phyloP scores from a whole-genome alignment of 1,140 invertebrate genomes.

The Calephelis nemesis region DNA sequence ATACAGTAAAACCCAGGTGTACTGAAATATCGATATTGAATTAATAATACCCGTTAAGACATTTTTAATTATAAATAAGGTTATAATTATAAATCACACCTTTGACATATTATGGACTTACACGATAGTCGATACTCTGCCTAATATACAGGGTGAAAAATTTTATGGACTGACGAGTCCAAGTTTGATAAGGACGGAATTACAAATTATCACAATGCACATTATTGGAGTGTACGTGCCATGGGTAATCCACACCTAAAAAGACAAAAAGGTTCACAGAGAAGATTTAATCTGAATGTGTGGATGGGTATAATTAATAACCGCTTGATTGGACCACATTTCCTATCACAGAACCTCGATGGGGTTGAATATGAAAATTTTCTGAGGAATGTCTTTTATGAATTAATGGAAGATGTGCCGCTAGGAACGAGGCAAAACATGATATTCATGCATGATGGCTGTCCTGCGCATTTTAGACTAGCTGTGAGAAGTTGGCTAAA shows the following conservation, averaged over 20 bases:
- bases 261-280: constrained; percentile 7
- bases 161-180: constrained; percentile 8
- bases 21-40: too few relatives aligned
- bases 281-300: neutral
- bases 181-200: constrained; percentile 9
- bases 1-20: too few relatives aligned
- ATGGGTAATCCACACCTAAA: constrained; percentile 8
- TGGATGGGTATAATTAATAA: constrained; percentile 7
- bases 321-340: constrained; percentile 7
- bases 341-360: constrained; percentile 1
- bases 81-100: too few relatives aligned
- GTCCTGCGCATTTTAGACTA: constrained; percentile 19
- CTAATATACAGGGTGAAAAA: too few relatives aligned
- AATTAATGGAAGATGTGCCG: constrained; percentile 16
- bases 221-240: constrained; percentile 9
- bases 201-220: constrained; percentile 11
- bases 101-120: too few relatives aligned
- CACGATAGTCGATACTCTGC: too few relatives aligned
- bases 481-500: constrained; percentile 15
- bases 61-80: too few relatives aligned
- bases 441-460: constrained; percentile 19
- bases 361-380: constrained; percentile 5
- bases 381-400: constrained; percentile 9
- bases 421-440: constrained; percentile 13
- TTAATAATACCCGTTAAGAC: too few relatives aligned